These are phyloP conservation scores for Myotis vivesi DNA, from an alignment of 2,797 vertebrate species.

Conservation along the genomic window DNA sequence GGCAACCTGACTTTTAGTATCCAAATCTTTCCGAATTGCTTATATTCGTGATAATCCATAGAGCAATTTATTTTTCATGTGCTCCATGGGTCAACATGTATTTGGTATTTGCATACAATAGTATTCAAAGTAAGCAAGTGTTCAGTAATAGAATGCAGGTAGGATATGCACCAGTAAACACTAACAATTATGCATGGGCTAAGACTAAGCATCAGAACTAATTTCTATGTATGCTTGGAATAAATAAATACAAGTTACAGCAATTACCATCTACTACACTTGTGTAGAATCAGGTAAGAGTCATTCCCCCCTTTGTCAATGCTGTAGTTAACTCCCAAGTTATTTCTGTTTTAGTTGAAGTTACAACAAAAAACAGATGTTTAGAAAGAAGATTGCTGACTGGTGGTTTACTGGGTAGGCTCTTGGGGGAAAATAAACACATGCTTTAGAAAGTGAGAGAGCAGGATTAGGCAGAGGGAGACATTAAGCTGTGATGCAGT, in stretches of 20 bases:
- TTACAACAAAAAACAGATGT: background rate
- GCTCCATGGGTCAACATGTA: background rate
- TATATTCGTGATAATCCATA: background rate
- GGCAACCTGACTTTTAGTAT: background rate
- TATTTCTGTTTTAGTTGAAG: background rate
- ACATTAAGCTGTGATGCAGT: background rate
- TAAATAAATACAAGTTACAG: background rate
- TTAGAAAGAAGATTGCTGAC: background rate
- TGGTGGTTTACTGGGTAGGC: background rate
- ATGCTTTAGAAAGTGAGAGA: background rate
- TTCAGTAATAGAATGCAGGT: background rate
- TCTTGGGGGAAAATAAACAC: background rate
- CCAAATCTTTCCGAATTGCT: background rate
- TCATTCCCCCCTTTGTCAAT: background rate
- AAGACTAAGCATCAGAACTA: background rate
- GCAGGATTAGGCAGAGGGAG: background rate
- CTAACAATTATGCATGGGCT: background rate
- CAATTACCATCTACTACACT: background rate
- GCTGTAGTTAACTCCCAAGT: too few species aligned
- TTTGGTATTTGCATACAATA: background rate
- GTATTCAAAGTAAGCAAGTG: slow-evolving; percentile 11
- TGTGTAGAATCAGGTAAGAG: background rate
- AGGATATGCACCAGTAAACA: background rate
- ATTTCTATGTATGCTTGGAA: background rate
- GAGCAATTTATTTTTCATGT: slow-evolving; percentile 7